Base-by-base conservation (phyloP, 2,113 vertebrate species). In the Chaetura pelagica region DNA sequence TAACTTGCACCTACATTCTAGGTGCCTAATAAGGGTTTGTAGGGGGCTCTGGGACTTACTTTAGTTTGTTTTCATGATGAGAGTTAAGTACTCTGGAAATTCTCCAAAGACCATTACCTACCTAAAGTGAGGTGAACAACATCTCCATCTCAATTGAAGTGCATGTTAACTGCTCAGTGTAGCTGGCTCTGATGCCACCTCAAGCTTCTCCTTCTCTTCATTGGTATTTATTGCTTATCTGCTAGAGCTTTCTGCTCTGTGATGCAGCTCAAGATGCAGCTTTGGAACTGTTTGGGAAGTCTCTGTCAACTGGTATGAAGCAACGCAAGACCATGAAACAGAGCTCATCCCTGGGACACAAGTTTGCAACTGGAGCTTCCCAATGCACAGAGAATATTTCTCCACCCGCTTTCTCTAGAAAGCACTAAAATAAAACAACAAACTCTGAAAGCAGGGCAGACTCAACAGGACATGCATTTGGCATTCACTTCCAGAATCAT, bases 191-290 rank as follows among this genome's bases (percentile, higher is more conserved):
- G 27, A 68, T 5, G n/a, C 35, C 17, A 64, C 7, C n/a, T 78
- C 57, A 61, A 27, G 52, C 15, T 90, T 15, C 21, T 67, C 26
- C 30, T 59, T 52, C 44, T 49, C 83, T 92, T 48, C 26, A 22
- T 30, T 0, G 0, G 17, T 22, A 78, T 40, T 62, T 44, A 5
- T 21, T 0, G 0, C 24, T 77, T 27, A 90, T 19, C 57, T 54
- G 13, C 9, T 63, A 69, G 74, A 75, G 42, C 42, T 3, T 85
- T 84, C 71, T 90, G 51, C 19, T 61, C 35, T n/a, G 27, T 58
- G 35, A 64, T 19, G 12, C 54, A 79, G 38, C 44, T 54, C 40
- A 72, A 52, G 32, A 16, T 0, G 1, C 35, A 51, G 24, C 49
- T 77, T 62, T 44, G 35, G 3, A 89, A 73, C 57, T 9, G 23